Percentiles rank a stretch among this genome's conserved stretches.
phyloP scores from a whole-genome alignment of 92 coral and sea anemone genomes.

The Porites divaricata region DNA sequence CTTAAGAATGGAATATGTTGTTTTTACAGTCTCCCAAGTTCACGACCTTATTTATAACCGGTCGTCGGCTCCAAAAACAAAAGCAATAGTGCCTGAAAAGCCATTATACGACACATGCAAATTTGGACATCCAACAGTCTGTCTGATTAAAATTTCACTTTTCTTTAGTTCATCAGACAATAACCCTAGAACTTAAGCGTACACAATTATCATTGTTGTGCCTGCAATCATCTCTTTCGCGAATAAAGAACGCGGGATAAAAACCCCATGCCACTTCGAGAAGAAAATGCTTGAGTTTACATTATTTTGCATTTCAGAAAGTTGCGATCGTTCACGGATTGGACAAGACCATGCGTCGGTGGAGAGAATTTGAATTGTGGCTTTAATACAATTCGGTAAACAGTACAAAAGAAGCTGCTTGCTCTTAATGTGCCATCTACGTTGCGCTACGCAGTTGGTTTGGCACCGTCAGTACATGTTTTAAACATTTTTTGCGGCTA shows the following conservation, averaged over 20 bases:
- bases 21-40: background rate
- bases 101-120: slow-evolving; percentile 20
- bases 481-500: background rate
- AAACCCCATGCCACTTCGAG: background rate
- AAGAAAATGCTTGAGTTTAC: no score
- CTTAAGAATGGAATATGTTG: background rate
- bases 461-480: background rate
- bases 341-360: background rate
- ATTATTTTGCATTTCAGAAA: background rate
- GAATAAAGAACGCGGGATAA: background rate
- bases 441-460: background rate
- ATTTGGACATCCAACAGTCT: background rate
- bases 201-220: background rate
- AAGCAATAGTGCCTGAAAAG: background rate
- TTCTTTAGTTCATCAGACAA: background rate
- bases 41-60: slow-evolving; percentile 13
- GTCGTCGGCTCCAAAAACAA: background rate
- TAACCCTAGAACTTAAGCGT: background rate
- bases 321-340: background rate
- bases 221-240: background rate
- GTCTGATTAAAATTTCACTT: slow-evolving; percentile 18
- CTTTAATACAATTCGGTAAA: no score
- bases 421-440: background rate
- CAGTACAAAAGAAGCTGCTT: background rate
- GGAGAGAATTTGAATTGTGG: background rate